phyloP scores from a whole-genome alignment of 2,888 invertebrate genomes.

The Gastracanthus pulcherrimus region DNA sequence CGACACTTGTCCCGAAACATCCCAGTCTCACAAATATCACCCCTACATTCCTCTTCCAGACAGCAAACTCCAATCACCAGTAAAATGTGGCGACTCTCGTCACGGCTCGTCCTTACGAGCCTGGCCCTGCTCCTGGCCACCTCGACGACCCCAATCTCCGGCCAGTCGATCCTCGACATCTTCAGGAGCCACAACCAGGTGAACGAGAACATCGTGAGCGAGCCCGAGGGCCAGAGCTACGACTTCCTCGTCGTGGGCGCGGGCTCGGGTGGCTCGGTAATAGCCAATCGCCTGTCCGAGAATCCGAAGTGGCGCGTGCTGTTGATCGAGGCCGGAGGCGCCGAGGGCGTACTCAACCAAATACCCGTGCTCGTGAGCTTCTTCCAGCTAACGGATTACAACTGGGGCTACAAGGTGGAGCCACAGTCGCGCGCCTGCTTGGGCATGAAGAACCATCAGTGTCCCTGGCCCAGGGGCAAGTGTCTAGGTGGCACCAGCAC shows the following conservation, averaged over 20 bases:
- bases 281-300: constrained; percentile 86
- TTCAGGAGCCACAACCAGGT: constrained; percentile 63
- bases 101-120: not conserved
- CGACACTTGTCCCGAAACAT: no score
- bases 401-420: constrained; percentile 86
- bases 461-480: constrained; percentile 85
- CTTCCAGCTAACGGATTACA: constrained; percentile 81
- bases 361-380: constrained; percentile 81
- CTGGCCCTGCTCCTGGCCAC: not conserved
- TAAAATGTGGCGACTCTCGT: not conserved
- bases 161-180: constrained; percentile 64
- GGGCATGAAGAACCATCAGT: constrained; percentile 85
- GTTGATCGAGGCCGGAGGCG: constrained; percentile 83
- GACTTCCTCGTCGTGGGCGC: constrained; percentile 86
- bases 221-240: constrained; percentile 77
- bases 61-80: not conserved
- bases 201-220: constrained; percentile 62
- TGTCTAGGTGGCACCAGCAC: constrained; percentile 72
- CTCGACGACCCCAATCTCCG: no score
- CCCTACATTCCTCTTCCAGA: not conserved
- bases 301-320: constrained; percentile 81
- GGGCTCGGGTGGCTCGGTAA: constrained; percentile 85
- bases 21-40: not conserved
- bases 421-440: constrained; percentile 82
- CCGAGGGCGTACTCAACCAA: constrained; percentile 80